Evolutionary conservation across 2,797 vertebrate genomes (phyloP), one percentile per base, ranked within the genome.

Genomic region (Phrynocephalus vlangalii): DNA sequence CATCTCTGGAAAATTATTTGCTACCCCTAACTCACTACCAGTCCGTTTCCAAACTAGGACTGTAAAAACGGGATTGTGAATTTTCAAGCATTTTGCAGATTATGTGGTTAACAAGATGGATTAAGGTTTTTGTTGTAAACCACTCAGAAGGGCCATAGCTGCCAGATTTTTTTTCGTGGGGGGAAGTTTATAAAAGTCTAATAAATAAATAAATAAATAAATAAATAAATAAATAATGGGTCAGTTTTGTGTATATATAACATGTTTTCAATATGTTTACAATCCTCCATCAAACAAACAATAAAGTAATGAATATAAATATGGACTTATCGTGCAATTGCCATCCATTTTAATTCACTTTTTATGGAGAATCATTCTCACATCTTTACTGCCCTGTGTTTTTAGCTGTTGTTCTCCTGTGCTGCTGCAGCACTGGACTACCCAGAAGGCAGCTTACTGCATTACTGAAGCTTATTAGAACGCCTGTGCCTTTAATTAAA

Each of bases 401-500:
- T 67, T 44, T 11, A 44, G 15, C 11, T 82, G 33, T 28, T 67
- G 33, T 82, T 5, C 22, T 28, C 30, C 1, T 0, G 8, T 67
- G 26, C 20, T 24, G 63, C 6, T 66, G 79, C 20, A 13, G 9
- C 20, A 33, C 20, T 30, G 38, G 79, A 8, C 16, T 80, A 30
- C 3, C n/a, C n/a, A 44, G 22, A 28, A 22, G 24, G 79, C 30
- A 67, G 20, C 44, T 24, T 38, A 67, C 30, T 6, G 1, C 66
- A 68, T 24, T 44, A 28, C 20, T 44, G 63, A 7, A 15, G 33
- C 26, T 68, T 9, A 38, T 44, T 13, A 68, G 24, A 68, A 63
- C 13, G 44, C 33, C 79, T 82, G 79, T 67, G 66, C 6, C 33
- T 82, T 82, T n/a, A 82, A 48, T 48, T 13, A 82, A 82, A 82